phyloP scores from a whole-genome alignment of 2,888 invertebrate species.

The Trachelus stipa region DNA sequence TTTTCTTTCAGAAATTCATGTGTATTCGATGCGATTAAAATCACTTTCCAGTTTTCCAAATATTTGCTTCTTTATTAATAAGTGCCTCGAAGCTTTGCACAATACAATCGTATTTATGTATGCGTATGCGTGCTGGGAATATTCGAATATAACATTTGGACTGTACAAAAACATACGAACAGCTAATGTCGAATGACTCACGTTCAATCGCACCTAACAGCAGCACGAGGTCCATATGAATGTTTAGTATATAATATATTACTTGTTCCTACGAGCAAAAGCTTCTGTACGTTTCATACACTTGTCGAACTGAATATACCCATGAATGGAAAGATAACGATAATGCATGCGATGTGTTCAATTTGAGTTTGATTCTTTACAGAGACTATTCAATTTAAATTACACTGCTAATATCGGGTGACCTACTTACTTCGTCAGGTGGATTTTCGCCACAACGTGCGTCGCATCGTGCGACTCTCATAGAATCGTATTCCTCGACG shows the following conservation, averaged over 20 bases:
- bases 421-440: slow-evolving; percentile 50
- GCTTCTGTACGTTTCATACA: neutral
- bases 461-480: slow-evolving; percentile 74
- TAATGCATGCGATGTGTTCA: neutral
- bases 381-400: slow-evolving; percentile 32
- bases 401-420: slow-evolving; percentile 61
- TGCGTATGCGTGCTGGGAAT: neutral
- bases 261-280: neutral
- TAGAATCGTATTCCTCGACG: slow-evolving; percentile 67
- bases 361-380: neutral
- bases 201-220: neutral
- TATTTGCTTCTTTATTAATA: neutral
- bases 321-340: neutral
- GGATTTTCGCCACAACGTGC: slow-evolving; percentile 70
- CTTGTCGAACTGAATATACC: neutral
- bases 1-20: too few species aligned
- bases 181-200: neutral
- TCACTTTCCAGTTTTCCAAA: neutral
- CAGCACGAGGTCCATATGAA: neutral
- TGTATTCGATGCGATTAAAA: too few species aligned
- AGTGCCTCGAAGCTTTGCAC: neutral
- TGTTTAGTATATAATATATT: neutral
- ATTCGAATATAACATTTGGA: neutral
- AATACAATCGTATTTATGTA: neutral
- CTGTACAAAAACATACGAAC: neutral